These are phyloP conservation scores for Mylabris sibirica DNA, from an alignment of 2,888 invertebrate genomes.

Conservation along the genomic window DNA sequence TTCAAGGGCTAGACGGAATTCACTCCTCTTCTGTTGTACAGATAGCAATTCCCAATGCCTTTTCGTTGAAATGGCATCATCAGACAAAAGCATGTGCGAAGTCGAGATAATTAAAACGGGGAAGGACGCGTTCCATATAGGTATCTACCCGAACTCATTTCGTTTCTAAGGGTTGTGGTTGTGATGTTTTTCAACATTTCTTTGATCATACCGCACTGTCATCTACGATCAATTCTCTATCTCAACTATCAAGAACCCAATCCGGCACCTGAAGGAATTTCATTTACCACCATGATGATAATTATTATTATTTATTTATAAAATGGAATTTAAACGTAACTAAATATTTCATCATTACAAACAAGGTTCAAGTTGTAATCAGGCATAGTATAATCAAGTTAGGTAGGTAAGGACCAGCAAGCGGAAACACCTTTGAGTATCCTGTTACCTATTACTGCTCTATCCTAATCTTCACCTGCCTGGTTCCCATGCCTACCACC, in stretches of 20 bases:
- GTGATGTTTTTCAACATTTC: conserved; percentile 22
- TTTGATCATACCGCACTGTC: conserved; percentile 30
- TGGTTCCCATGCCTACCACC: conserved; percentile 50
- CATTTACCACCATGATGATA: not conserved
- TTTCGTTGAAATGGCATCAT: conserved; percentile 51
- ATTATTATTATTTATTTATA: conserved; percentile 1
- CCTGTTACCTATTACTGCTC: conserved; percentile 50
- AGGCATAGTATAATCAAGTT: conserved; percentile 42
- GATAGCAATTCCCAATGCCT: conserved; percentile 45
- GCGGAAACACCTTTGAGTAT: conserved; percentile 54
- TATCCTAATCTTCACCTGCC: conserved; percentile 42
- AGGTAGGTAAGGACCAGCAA: conserved; percentile 43
- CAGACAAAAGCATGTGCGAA: conserved; percentile 56
- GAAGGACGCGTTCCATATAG: conserved; percentile 39
- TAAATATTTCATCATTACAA: not conserved
- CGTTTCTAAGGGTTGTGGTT: conserved; percentile 20
- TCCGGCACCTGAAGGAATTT: not conserved
- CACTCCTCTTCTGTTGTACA: conserved; percentile 35
- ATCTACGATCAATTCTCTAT: conserved; percentile 10
- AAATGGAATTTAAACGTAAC: not conserved
- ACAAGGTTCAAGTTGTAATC: conserved; percentile 35
- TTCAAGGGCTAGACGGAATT: conserved; percentile 46
- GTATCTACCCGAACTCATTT: conserved; percentile 15
- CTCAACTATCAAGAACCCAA: not conserved
- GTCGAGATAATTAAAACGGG: conserved; percentile 57